These are phyloP conservation scores for Ecliptopera silaceata DNA, from an alignment of 2,888 invertebrate genomes.

Conservation along the genomic window DNA sequence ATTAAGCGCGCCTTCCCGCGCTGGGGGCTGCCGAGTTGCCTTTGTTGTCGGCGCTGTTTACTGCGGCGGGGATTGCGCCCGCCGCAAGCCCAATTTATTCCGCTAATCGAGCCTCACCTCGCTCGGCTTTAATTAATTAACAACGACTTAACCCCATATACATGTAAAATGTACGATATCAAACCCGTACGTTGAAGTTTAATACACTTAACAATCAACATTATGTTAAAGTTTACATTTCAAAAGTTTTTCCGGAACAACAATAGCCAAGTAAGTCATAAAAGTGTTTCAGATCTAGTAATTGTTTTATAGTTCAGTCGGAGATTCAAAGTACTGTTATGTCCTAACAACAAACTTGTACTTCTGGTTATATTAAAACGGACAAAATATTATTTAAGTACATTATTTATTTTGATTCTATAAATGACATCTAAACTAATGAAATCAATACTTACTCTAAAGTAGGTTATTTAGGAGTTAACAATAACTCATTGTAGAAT, in stretches of 20 bases:
- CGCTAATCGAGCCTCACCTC: slow-evolving; percentile 75
- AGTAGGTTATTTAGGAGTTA: slow-evolving; percentile 16
- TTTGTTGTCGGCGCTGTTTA: slow-evolving; percentile 76
- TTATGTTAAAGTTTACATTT: slow-evolving; percentile 14
- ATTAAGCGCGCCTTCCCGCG: slow-evolving; percentile 67
- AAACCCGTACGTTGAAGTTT: slow-evolving; percentile 18
- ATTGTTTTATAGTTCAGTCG: not conserved
- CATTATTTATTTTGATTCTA: no score
- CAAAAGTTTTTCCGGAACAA: not conserved
- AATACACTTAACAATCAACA: slow-evolving; percentile 7
- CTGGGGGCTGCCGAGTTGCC: slow-evolving; percentile 60
- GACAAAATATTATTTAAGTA: no score
- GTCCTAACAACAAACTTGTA: no score
- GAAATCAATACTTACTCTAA: no score
- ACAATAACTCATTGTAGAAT: slow-evolving; percentile 29
- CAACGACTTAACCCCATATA: slow-evolving; percentile 61
- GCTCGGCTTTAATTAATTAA: slow-evolving; percentile 75
- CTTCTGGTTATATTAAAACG: no score
- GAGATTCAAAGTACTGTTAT: not conserved
- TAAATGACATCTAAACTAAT: no score
- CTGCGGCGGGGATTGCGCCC: slow-evolving; percentile 68
- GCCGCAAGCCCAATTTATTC: slow-evolving; percentile 77
- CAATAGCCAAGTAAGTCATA: not conserved
- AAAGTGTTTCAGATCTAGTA: not conserved
- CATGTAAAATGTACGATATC: slow-evolving; percentile 44